Percentiles rank a stretch among this genome's conserved stretches.
phyloP scores from a whole-genome alignment of 2,113 vertebrate species.

The Casuarius casuarius region DNA sequence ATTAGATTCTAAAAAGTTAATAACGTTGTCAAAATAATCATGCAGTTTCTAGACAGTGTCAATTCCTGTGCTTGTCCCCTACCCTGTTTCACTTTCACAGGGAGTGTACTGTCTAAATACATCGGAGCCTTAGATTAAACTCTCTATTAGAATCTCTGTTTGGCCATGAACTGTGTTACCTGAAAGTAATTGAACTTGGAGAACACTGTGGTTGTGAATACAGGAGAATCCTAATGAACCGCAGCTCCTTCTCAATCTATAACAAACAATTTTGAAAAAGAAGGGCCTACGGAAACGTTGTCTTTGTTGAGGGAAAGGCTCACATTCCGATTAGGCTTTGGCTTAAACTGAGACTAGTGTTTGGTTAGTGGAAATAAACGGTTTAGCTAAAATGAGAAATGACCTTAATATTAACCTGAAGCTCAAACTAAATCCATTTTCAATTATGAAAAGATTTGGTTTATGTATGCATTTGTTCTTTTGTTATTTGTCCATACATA shows the following conservation, averaged over 20 bases:
- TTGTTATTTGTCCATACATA: neutral
- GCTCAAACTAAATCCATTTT: neutral
- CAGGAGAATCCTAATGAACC: conserved; percentile 45
- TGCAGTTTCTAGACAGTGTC: neutral
- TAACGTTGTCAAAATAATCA: neutral
- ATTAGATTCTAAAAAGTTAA: neutral
- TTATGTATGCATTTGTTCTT: neutral
- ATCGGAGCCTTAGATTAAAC: conserved; percentile 47
- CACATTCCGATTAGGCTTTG: neutral
- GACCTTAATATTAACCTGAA: neutral
- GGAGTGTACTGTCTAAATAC: neutral
- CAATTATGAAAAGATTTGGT: neutral
- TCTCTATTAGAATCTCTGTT: conserved; percentile 22
- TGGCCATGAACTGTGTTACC: conserved; percentile 40
- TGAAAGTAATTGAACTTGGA: conserved; percentile 49
- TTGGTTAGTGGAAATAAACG: neutral
- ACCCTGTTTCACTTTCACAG: neutral
- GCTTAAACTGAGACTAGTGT: neutral
- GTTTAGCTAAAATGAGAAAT: conserved; percentile 9
- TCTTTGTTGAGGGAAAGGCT: neutral
- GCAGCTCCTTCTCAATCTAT: neutral
- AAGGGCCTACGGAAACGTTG: neutral
- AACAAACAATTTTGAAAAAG: neutral
- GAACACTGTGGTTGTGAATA: neutral
- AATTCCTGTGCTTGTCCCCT: neutral